phyloP scores from a whole-genome alignment of 2,888 invertebrate species.

The Tipula lateralis region DNA sequence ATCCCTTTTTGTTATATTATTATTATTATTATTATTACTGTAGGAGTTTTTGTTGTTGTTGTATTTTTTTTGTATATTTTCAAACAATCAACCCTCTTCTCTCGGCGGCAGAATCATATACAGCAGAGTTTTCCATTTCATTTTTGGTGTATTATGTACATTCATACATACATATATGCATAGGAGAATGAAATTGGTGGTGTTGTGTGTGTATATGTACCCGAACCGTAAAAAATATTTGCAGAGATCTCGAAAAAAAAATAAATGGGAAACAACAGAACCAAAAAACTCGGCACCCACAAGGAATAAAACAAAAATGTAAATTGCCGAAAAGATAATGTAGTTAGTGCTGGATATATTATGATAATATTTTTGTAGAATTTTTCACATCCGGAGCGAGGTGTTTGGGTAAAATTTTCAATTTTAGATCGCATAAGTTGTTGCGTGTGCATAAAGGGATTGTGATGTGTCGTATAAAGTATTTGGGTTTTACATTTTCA shows the following conservation, averaged over 20 bases:
- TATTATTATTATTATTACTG: slow-evolving; percentile 5
- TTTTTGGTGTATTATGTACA: neutral
- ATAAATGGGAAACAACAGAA: neutral
- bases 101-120: neutral
- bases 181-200: neutral
- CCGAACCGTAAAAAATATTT: neutral
- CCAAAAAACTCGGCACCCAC: neutral
- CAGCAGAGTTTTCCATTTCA: neutral
- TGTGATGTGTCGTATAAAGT: neutral
- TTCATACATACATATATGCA: too few species aligned
- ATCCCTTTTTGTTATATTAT: slow-evolving; percentile 5
- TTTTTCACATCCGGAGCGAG: neutral
- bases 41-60: neutral
- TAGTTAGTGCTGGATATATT: neutral
- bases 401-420: neutral
- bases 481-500: neutral
- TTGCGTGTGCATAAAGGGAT: neutral
- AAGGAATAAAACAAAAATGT: neutral
- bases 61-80: neutral
- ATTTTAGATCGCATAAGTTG: neutral
- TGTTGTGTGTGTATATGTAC: neutral
- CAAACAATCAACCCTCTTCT: slow-evolving; percentile 14
- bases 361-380: slow-evolving; percentile 13
- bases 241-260: neutral
- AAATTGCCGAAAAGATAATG: neutral